Evolutionary conservation across 2,888 invertebrate species (phyloP).

Genomic region (Anodontia alba): DNA sequence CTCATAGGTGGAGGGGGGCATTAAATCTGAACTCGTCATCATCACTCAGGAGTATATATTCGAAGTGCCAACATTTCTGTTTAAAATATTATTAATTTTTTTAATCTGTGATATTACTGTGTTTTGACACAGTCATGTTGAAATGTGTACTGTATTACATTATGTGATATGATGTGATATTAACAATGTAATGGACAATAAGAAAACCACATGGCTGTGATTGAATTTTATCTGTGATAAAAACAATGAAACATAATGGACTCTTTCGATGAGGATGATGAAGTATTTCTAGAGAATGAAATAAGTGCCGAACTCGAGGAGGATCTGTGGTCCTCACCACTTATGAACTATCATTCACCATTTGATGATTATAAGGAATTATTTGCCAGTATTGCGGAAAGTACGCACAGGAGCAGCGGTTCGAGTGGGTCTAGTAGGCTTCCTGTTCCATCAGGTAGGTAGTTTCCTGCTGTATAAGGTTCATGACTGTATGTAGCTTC

Average conservation of each 20-base stretch:
- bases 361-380: conserved; percentile 80
- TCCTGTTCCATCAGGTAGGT: not conserved
- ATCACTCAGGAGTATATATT: too few species aligned
- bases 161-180: too few species aligned
- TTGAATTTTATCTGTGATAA: not conserved
- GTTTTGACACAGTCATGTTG: too few species aligned
- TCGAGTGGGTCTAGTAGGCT: not conserved
- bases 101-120: too few species aligned
- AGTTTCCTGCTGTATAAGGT: too few species aligned
- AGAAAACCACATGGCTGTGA: not conserved
- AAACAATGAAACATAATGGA: conserved; percentile 10
- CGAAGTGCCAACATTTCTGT: too few species aligned
- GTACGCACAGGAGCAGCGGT: not conserved
- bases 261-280: conserved; percentile 51
- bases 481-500: too few species aligned
- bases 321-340: conserved; percentile 76
- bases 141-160: too few species aligned
- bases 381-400: conserved; percentile 68
- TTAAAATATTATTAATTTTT: too few species aligned
- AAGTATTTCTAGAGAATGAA: conserved; percentile 57
- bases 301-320: conserved; percentile 62
- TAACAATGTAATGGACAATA: too few species aligned
- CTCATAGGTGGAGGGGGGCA: too few species aligned
- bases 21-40: too few species aligned
- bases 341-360: conserved; percentile 79